Percentiles rank a stretch among this genome's conserved stretches.
Evolutionary conservation across 2,797 vertebrate genomes (phyloP).

Genomic region (Pelodytes ibericus): DNA sequence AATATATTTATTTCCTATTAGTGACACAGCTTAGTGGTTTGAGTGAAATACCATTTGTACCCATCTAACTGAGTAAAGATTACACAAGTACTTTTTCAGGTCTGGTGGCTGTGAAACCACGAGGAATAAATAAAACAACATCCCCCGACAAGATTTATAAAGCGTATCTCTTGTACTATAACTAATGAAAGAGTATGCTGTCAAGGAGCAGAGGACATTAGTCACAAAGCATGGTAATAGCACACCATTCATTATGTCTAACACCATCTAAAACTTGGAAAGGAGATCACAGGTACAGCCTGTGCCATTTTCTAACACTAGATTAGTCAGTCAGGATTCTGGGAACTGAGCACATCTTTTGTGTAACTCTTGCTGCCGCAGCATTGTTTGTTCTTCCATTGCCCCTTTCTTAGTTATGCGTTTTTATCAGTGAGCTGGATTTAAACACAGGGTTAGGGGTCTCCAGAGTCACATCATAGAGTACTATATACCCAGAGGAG

Average conservation of each 20-base stretch:
- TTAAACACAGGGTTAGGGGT: conserved; percentile 35
- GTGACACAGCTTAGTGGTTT: conserved; percentile 44
- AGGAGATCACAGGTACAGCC: conserved; percentile 9
- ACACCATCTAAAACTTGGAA: conserved; percentile 1
- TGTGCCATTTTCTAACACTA: conserved; percentile 1
- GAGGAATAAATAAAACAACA: conserved; percentile 38
- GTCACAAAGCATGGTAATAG: conserved; percentile 20
- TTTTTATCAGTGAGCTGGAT: conserved; percentile 33
- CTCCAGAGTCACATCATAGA: not conserved
- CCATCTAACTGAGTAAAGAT: conserved; percentile 40
- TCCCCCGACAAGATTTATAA: conserved; percentile 20
- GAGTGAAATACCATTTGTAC: conserved; percentile 43
- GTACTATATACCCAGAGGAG: conserved; percentile 13
- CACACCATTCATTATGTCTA: conserved; percentile 13
- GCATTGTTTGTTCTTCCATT: conserved; percentile 3
- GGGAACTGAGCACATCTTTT: not conserved
- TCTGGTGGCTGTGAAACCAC: conserved; percentile 30
- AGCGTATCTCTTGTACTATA: conserved; percentile 8
- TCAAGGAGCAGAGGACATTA: conserved; percentile 10
- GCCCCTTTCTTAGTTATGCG: conserved; percentile 20
- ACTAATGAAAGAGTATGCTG: conserved; percentile 40
- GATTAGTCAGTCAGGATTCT: conserved; percentile 11
- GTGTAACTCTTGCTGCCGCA: conserved; percentile 34
- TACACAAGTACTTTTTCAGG: conserved; percentile 37
- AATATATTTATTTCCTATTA: conserved; percentile 46